phyloP scores from a whole-genome alignment of 2,113 vertebrate genomes.

The Campylorhamphus procurvoides region DNA sequence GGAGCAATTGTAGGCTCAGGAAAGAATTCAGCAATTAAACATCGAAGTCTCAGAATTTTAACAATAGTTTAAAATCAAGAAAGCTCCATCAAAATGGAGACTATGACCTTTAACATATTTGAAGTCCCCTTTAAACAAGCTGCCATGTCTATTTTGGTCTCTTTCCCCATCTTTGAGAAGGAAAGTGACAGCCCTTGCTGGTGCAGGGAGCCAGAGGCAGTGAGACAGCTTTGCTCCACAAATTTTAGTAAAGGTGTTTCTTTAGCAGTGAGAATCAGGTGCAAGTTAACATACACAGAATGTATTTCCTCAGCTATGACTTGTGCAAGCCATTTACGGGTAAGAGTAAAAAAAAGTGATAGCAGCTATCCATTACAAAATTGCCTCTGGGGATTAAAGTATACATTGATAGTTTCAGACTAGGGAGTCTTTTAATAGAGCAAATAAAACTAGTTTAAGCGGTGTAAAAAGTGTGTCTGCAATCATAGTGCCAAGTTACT shows the following conservation, averaged over 20 bases:
- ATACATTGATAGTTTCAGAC: not conserved
- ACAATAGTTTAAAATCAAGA: not conserved
- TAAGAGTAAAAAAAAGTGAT: not conserved
- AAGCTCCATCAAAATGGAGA: not conserved
- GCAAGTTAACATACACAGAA: not conserved
- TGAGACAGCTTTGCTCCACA: not conserved
- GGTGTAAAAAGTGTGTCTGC: not conserved
- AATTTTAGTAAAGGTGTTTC: constrained; percentile 24
- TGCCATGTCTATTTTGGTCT: not conserved
- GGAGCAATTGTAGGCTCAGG: not conserved
- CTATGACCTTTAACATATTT: not conserved
- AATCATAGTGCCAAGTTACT: not conserved
- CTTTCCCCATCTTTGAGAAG: not conserved
- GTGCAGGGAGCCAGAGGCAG: not conserved
- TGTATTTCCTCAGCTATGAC: not conserved
- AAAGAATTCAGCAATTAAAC: not conserved
- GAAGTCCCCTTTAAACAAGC: not conserved
- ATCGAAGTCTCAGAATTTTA: not conserved
- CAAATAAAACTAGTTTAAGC: not conserved
- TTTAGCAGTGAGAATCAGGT: constrained; percentile 14
- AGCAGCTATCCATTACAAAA: not conserved
- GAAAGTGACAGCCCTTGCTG: not conserved
- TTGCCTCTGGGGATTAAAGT: not conserved
- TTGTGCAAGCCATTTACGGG: not conserved
- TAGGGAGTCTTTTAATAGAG: not conserved